Evolutionary conservation across 2,113 vertebrate species (phyloP), one percentile per base, ranked within the genome.

Genomic region (Macroglossus sobrinus): DNA sequence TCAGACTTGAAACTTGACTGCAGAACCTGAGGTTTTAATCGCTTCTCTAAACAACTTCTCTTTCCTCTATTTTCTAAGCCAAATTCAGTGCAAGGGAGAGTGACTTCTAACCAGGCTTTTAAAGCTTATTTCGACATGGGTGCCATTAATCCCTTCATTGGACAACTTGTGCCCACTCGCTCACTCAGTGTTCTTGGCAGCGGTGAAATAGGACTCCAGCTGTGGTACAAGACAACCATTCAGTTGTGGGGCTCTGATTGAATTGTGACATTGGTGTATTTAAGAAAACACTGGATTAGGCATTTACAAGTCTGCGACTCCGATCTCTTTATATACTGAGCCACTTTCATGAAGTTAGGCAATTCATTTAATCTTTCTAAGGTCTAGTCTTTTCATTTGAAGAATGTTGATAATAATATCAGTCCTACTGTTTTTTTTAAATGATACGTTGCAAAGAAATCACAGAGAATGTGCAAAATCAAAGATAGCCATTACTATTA

Each of bases 51-150:
- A 75, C 3, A 81, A 53, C 22, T 76, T 94, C 43, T 84, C 50
- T 84, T 76, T 74, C n/a, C 43, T 40, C 24, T 47, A 21, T 50
- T 95, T 92, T 26, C 53, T 72, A 50, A 84, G 84, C 75, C 43
- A 91, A 93, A 92, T 90, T 95, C 66, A 76, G 35, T 59, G 28
- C 53, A 90, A 96, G 69, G 35, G 43, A 96, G 64, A 94, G 15
- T 94, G 76, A 95, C 81, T 97, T 84, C 75, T 84, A 95, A 80
- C 88, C 71, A 93, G 45, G 53, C 88, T 97, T 89, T 93, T 89
- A 61, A 89, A 95, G 76, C 55, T 87, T 89, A 87, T 81, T 97
- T 96, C 4, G 1, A 89, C 71, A 84, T 33, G 80, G 68, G 69
- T 79, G 43, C 71, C 22, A 81, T 93, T 93, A 95, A 92, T 90